Evolutionary conservation across 2,888 invertebrate species (phyloP).

Genomic region (Paralinhomoeus sp.): DNA sequence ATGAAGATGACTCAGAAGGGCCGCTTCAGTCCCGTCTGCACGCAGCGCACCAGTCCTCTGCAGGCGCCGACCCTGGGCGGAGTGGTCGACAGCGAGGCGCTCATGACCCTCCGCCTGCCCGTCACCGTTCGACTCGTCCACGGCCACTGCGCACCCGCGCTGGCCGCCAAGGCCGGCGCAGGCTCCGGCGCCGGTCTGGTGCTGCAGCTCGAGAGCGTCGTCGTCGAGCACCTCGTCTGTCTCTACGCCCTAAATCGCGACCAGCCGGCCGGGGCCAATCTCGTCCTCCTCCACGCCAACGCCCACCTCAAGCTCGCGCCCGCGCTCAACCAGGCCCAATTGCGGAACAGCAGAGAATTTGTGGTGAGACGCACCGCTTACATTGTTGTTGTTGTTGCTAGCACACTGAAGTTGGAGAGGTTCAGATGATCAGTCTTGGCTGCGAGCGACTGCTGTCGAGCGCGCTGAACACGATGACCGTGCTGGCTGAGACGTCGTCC

Average conservation of each 20-base stretch:
- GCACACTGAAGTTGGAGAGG: no score
- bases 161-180: conserved; percentile 4
- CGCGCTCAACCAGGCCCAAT: conserved; percentile 46
- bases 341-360: conserved; percentile 10
- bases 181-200: background rate
- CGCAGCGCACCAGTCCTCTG: no score
- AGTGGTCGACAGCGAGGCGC: no score
- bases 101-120: no score
- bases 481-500: no score
- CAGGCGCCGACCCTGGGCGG: no score
- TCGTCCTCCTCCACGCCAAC: conserved; percentile 58
- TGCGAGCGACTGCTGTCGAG: no score
- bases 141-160: conserved; percentile 6
- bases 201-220: background rate
- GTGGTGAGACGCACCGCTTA: background rate
- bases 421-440: no score
- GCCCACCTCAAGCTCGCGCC: conserved; percentile 51
- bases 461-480: no score
- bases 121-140: conserved; percentile 38
- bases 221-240: background rate
- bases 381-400: background rate
- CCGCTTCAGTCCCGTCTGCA: background rate
- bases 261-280: conserved; percentile 33
- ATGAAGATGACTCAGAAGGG: conserved; percentile 60
- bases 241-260: background rate